Evolutionary conservation across 2,888 invertebrate genomes (phyloP).

Genomic region (Apotomis betuletana): DNA sequence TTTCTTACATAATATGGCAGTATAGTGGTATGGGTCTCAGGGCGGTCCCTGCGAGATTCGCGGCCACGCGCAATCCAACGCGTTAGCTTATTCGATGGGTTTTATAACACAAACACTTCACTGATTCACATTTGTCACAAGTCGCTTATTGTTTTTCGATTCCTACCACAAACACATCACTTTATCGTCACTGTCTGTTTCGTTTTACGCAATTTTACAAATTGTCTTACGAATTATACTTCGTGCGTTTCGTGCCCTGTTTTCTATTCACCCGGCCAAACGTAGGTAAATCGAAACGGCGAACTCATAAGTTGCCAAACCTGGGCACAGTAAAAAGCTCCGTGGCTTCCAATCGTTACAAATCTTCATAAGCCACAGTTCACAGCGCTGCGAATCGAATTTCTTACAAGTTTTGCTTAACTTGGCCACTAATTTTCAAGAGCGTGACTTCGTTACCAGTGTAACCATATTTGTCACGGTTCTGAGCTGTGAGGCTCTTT

Average conservation of each 20-base stretch:
- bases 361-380: background rate
- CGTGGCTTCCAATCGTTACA: background rate
- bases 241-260: background rate
- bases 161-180: conserved; percentile 18
- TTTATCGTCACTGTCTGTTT: conserved; percentile 13
- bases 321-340: background rate
- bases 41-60: conserved; percentile 70
- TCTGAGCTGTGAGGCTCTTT: background rate
- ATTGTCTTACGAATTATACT: background rate
- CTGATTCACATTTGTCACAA: conserved; percentile 51
- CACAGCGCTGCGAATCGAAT: background rate
- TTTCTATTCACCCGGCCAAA: background rate
- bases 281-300: background rate
- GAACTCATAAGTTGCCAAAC: conserved; percentile 1
- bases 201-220: background rate
- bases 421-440: background rate
- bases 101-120: conserved; percentile 63
- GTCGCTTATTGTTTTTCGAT: conserved; percentile 24
- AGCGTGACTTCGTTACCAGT: background rate
- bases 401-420: background rate
- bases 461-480: background rate
- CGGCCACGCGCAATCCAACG: conserved; percentile 66
- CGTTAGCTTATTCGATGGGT: conserved; percentile 79
- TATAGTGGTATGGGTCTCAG: conserved; percentile 64
- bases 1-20: conserved; percentile 81